Evolutionary conservation across 2,797 vertebrate genomes (phyloP), one percentile per base, ranked within the genome.

Genomic region (Gymnoscopelus microlampas): DNA sequence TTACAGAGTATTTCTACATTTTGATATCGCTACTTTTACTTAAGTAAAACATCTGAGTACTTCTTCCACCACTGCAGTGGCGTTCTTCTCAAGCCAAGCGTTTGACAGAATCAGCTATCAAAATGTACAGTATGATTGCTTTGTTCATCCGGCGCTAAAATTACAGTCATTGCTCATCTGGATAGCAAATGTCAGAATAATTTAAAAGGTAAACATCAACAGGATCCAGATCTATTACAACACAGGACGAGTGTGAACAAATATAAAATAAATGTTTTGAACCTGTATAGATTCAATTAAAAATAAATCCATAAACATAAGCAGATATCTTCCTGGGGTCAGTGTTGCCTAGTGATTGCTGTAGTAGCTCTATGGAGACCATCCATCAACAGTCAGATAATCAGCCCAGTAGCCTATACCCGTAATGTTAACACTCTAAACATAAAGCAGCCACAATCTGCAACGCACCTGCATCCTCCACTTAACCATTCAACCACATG

Each of bases 81-180:
- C 83, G 81, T 91, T 88, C 87, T 82, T 89, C 81, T 90, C 85
- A 90, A 88, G 88, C 85, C 79, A 84, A 68, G 79, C 82, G 80
- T 89, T 78, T 91, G 90, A 92, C 90, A 93, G 90, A 85, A 82
- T 81, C 68, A 54, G 85, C 86, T 85, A 89, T 91, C 89, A 88
- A 90, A 93, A 92, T 87, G 68, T 44, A 44, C 39, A 44, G 39
- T 85, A 88, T 82, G 85, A 87, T 87, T 87, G 84, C 81, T 81
- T 47, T 50, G 76, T 87, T 85, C 35, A 53, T 89, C 72, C 86
- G 73, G 75, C 74, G 82, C 84, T 83, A 70, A 80, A 92, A 91
- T 89, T 66, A 82, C 70, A 81, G 75, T 79, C 83, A 84, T 91
- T 87, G 74, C 83, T 90, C 88, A 89, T 83, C 77, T 76, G 69